phyloP scores from a whole-genome alignment of 1,140 invertebrate species.

The Elymnias hypermnestra region DNA sequence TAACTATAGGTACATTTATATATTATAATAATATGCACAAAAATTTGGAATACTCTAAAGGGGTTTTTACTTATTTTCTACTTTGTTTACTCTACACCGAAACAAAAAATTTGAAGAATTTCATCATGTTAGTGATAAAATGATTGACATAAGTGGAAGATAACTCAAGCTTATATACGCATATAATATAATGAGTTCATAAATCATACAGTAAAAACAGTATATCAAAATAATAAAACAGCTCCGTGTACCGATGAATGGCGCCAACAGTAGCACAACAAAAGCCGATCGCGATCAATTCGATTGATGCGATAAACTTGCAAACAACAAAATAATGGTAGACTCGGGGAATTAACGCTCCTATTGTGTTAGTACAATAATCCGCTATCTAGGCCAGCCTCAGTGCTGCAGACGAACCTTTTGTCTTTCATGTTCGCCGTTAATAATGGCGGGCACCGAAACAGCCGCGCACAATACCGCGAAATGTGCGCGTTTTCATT shows the following conservation, averaged over 20 bases:
- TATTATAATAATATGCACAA: too few relatives aligned
- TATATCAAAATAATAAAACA: constrained; percentile 6
- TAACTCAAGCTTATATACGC: too few relatives aligned
- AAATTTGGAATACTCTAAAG: too few relatives aligned
- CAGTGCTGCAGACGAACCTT: constrained; percentile 75
- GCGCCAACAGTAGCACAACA: constrained; percentile 37
- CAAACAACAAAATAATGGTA: constrained; percentile 74
- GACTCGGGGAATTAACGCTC: constrained; percentile 73
- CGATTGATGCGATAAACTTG: constrained; percentile 72
- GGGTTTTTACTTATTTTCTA: too few relatives aligned
- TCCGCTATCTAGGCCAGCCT: constrained; percentile 75
- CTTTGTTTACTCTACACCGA: too few relatives aligned
- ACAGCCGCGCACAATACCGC: constrained; percentile 74
- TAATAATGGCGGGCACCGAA: constrained; percentile 75
- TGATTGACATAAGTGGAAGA: too few relatives aligned
- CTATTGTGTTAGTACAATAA: constrained; percentile 76
- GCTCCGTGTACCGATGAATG: constrained; percentile 16
- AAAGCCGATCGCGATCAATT: constrained; percentile 59
- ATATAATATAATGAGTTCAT: too few relatives aligned
- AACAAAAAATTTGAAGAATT: too few relatives aligned
- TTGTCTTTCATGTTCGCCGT: constrained; percentile 76
- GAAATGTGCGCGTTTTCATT: constrained; percentile 76
- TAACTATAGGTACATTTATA: too few relatives aligned
- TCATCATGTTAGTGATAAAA: too few relatives aligned
- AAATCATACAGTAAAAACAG: constrained; percentile 1